Conservation (phyloP, 2,797 vertebrate species). For the Peromyscus nudipes region DNA sequence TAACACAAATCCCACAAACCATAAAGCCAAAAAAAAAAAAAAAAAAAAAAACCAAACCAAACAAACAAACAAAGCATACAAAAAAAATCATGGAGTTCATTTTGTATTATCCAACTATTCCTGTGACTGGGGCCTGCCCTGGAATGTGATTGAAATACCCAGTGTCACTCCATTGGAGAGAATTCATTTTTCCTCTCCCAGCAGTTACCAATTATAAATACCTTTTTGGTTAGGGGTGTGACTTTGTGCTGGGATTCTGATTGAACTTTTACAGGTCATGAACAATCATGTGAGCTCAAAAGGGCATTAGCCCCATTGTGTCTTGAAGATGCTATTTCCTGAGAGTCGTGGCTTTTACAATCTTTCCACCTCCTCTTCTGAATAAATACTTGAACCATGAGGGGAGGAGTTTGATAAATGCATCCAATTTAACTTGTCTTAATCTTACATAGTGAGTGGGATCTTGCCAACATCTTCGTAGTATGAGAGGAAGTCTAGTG, state of each 20-base stretch:
- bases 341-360: not conserved
- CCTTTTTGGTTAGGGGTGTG: too few species aligned
- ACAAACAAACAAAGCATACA: not conserved
- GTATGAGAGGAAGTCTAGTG: constrained; percentile 7
- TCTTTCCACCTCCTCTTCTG: not conserved
- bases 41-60: not conserved
- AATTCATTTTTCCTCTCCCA: not conserved
- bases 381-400: not conserved
- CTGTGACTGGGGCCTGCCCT: too few species aligned
- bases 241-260: not conserved
- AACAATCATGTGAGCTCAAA: not conserved
- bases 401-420: not conserved
- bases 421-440: constrained; percentile 9
- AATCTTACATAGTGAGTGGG: constrained; percentile 10
- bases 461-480: constrained; percentile 2
- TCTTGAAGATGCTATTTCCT: not conserved
- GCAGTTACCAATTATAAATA: not conserved
- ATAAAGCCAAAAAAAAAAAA: not conserved
- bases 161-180: not conserved
- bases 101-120: not conserved
- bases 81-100: not conserved
- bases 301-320: not conserved
- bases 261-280: not conserved
- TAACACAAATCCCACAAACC: not conserved
- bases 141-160: not conserved